Evolutionary conservation across 2,113 vertebrate genomes (phyloP).

Genomic region (Actenoides lindsayi): DNA sequence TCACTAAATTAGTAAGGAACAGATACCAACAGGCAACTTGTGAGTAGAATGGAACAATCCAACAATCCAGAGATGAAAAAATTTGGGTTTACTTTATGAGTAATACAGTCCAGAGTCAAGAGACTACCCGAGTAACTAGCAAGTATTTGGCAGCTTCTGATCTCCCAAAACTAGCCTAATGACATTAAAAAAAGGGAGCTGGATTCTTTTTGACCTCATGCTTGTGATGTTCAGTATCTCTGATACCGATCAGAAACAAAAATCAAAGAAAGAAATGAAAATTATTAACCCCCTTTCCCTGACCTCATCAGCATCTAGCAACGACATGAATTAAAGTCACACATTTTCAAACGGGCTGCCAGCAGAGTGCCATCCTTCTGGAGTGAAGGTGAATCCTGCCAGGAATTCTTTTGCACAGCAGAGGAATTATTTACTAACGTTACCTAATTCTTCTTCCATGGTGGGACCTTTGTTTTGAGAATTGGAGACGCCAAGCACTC

Average conservation of each 20-base stretch:
- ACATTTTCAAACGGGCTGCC: not conserved
- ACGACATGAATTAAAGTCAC: not conserved
- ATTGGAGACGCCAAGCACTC: conserved; percentile 89
- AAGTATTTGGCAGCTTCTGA: not conserved
- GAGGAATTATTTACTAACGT: not conserved
- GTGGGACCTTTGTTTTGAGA: conserved; percentile 83
- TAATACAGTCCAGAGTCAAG: not conserved
- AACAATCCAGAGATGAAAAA: not conserved
- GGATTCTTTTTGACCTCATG: not conserved
- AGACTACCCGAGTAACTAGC: not conserved
- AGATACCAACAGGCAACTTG: not conserved
- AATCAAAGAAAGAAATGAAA: not conserved
- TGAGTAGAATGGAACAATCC: not conserved
- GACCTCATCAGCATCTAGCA: not conserved
- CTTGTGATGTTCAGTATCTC: not conserved
- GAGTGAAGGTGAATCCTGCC: not conserved
- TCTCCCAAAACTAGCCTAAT: not conserved
- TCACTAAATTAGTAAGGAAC: not conserved
- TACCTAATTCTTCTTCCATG: conserved; percentile 99
- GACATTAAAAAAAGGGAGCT: not conserved
- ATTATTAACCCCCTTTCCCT: not conserved
- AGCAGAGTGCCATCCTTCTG: not conserved
- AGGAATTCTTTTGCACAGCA: not conserved
- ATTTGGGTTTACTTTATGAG: not conserved
- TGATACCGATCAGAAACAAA: not conserved